A percentile compares a stretch with the other conserved stretches of the same genome.
Conservation (phyloP, 2,113 vertebrate species). For the Notarius quadriscutis region DNA sequence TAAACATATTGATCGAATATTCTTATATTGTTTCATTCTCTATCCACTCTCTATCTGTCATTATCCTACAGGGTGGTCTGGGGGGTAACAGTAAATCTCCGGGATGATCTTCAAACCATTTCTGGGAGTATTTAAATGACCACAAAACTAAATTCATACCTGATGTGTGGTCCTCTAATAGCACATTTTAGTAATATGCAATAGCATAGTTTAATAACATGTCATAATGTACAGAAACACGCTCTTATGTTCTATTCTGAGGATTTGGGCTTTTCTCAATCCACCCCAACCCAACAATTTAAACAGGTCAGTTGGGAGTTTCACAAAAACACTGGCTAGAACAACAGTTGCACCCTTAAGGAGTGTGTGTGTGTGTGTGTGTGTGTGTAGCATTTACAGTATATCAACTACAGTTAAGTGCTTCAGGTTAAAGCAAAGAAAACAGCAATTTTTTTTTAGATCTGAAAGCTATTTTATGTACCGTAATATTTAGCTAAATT, state of each 20-base stretch:
- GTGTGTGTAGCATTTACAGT: background rate
- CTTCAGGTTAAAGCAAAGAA: background rate
- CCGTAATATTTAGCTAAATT: background rate
- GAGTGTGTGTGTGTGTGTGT: background rate
- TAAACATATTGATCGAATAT: background rate
- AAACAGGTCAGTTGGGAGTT: slow-evolving; percentile 44
- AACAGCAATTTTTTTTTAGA: background rate
- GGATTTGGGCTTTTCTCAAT: slow-evolving; percentile 50
- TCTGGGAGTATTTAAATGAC: slow-evolving; percentile 55
- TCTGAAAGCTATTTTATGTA: background rate
- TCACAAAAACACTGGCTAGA: background rate
- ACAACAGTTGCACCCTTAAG: background rate
- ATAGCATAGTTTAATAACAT: slow-evolving; percentile 34
- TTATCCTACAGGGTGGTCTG: slow-evolving; percentile 7
- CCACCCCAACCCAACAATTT: slow-evolving; percentile 45
- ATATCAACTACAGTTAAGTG: background rate
- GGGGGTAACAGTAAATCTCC: background rate
- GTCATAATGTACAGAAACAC: slow-evolving; percentile 16
- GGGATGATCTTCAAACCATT: background rate
- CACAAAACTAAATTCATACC: slow-evolving; percentile 62
- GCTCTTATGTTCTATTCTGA: slow-evolving; percentile 55
- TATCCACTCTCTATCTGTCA: background rate
- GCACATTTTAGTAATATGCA: slow-evolving; percentile 39
- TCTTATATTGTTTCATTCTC: background rate
- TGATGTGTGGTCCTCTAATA: slow-evolving; percentile 60